Evolutionary conservation across 2,113 vertebrate genomes (phyloP).

Genomic region (Phalacrocorax pelagicus): DNA sequence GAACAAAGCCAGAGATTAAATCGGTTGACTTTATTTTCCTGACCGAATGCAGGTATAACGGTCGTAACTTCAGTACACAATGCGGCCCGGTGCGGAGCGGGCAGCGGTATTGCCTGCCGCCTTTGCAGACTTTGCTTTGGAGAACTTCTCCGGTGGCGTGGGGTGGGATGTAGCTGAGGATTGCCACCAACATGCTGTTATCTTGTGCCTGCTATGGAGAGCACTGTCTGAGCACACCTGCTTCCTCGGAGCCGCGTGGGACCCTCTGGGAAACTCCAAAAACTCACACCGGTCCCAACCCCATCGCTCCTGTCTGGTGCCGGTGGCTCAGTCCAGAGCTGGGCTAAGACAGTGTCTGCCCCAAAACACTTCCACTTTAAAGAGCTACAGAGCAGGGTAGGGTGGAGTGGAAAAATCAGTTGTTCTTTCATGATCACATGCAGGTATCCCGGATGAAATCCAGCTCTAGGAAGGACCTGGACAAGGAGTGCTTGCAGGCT

Average conservation of each 20-base stretch:
- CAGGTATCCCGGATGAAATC: neutral
- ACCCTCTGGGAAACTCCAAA: neutral
- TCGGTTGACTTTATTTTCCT: neutral
- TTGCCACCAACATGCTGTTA: neutral
- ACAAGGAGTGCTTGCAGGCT: neutral
- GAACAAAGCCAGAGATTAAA: neutral
- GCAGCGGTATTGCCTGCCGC: neutral
- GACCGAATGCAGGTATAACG: accelerated
- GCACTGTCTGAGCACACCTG: neutral
- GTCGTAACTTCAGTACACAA: neutral
- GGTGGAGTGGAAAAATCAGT: neutral
- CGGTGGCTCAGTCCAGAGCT: neutral
- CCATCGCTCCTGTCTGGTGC: accelerated
- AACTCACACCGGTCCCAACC: neutral
- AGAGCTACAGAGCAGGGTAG: neutral
- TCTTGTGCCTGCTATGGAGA: accelerated
- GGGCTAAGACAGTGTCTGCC: neutral
- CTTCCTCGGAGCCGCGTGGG: accelerated
- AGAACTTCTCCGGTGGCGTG: neutral
- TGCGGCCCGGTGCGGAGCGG: accelerated
- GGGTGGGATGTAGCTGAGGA: neutral
- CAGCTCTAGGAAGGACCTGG: neutral
- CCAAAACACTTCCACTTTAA: neutral
- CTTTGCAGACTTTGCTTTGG: neutral
- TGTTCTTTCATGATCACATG: accelerated